Conservation (phyloP, 2,888 invertebrate species). For the Heliconius hortense region DNA sequence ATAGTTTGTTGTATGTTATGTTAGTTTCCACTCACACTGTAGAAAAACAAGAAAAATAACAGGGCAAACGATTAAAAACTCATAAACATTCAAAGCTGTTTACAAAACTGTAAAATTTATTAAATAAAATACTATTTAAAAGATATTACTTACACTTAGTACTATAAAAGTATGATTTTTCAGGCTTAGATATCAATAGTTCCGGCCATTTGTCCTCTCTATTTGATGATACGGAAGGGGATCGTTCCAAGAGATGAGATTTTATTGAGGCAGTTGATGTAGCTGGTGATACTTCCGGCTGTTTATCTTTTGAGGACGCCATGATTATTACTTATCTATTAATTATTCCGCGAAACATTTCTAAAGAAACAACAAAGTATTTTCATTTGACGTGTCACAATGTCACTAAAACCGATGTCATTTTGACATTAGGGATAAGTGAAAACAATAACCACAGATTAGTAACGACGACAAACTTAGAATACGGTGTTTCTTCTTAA, state of each 20-base stretch:
- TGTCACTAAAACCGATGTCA: constrained; percentile 20
- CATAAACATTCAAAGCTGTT: not conserved
- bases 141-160: constrained; percentile 65
- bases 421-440: constrained; percentile 12
- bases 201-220: constrained; percentile 79
- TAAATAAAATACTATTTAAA: not conserved
- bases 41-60: not conserved
- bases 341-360: constrained; percentile 53
- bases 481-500: not conserved
- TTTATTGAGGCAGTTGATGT: constrained; percentile 66
- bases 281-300: constrained; percentile 61
- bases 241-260: constrained; percentile 64
- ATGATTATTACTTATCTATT: constrained; percentile 49
- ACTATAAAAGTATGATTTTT: constrained; percentile 71
- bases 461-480: not conserved
- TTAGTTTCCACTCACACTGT: too few species aligned
- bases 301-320: constrained; percentile 66
- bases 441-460: constrained; percentile 10
- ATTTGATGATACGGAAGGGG: constrained; percentile 66
- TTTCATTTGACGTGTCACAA: constrained; percentile 40
- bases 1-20: not conserved
- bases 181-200: constrained; percentile 71
- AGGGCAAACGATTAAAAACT: not conserved
- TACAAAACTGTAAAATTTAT: not conserved
- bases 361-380: constrained; percentile 36